Conservation (phyloP, 2,797 vertebrate species). For the Smutsia temminckii region DNA sequence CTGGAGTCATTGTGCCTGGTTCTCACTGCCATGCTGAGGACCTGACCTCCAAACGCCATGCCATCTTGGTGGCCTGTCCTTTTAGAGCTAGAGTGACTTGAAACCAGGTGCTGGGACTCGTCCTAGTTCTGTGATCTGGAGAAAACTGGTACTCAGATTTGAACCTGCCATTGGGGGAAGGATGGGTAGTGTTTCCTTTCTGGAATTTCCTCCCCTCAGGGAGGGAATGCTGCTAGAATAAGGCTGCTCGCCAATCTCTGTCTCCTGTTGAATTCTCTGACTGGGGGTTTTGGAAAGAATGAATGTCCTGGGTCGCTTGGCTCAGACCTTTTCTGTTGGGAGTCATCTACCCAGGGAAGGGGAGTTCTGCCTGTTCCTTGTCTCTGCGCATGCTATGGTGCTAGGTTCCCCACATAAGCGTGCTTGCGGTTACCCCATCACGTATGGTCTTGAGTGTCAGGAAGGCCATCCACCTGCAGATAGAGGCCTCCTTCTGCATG, state of each 20-base stretch:
- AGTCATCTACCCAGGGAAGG: neutral
- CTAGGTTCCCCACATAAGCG: rapidly evolving
- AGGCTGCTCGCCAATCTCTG: rapidly evolving
- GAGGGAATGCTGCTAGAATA: no score
- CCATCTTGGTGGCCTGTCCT: neutral
- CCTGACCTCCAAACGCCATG: rapidly evolving
- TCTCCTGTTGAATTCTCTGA: no score
- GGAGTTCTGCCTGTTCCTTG: neutral
- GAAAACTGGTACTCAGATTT: neutral
- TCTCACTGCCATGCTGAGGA: neutral
- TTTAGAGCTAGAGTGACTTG: neutral
- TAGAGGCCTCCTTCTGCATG: rapidly evolving
- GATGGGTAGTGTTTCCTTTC: rapidly evolving
- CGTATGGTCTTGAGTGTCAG: rapidly evolving
- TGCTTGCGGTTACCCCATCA: rapidly evolving
- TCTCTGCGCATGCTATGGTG: rapidly evolving
- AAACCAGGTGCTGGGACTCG: no score
- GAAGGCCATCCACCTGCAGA: neutral
- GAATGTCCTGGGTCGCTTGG: rapidly evolving
- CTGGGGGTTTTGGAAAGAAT: neutral
- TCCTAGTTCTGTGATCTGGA: neutral
- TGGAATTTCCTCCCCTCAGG: neutral
- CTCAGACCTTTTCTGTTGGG: neutral
- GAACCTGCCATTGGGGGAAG: rapidly evolving
- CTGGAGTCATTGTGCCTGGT: neutral